These are phyloP conservation scores for Vanacampus margaritifer DNA, from an alignment of 2,113 vertebrate genomes.

Conservation along the genomic window DNA sequence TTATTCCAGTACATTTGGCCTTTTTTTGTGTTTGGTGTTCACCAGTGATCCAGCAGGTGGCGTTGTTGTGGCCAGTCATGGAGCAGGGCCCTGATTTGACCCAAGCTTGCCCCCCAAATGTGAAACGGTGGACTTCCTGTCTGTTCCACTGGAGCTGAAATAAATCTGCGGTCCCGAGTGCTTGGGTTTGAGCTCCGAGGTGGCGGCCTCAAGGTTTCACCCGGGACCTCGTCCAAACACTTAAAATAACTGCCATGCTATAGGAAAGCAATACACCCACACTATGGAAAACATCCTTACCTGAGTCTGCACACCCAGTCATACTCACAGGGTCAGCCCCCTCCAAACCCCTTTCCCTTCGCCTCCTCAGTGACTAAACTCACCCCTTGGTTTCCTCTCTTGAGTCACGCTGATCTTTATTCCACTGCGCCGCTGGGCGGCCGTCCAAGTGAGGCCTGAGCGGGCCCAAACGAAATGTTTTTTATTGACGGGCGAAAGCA, in stretches of 20 bases:
- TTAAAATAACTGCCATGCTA: constrained; percentile 23
- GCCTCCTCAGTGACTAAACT: constrained; percentile 19
- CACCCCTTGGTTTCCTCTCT: constrained; percentile 44
- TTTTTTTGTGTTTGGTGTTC: constrained; percentile 32
- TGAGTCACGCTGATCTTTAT: constrained; percentile 49
- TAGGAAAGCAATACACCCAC: constrained; percentile 29
- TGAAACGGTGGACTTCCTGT: constrained; percentile 30
- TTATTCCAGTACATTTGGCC: constrained; percentile 34
- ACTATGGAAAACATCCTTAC: constrained; percentile 31
- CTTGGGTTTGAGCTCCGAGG: constrained; percentile 10
- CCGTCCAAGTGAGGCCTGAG: constrained; percentile 45
- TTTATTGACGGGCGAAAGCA: constrained; percentile 72
- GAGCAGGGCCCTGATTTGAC: constrained; percentile 38
- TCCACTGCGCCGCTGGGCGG: constrained; percentile 36
- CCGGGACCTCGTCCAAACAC: constrained; percentile 7
- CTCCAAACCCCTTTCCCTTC: neutral
- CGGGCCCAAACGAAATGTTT: constrained; percentile 68
- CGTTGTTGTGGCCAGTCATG: constrained; percentile 28
- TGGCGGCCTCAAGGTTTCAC: constrained; percentile 25
- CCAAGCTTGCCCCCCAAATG: constrained; percentile 20
- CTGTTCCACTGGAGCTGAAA: neutral
- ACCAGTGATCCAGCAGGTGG: constrained; percentile 62
- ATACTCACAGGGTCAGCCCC: constrained; percentile 23
- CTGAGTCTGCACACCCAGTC: constrained; percentile 25
- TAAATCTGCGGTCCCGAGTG: constrained; percentile 25